Evolutionary conservation across 2,113 vertebrate species (phyloP), one percentile per base, ranked within the genome.

Genomic region (Platichthys flesus): DNA sequence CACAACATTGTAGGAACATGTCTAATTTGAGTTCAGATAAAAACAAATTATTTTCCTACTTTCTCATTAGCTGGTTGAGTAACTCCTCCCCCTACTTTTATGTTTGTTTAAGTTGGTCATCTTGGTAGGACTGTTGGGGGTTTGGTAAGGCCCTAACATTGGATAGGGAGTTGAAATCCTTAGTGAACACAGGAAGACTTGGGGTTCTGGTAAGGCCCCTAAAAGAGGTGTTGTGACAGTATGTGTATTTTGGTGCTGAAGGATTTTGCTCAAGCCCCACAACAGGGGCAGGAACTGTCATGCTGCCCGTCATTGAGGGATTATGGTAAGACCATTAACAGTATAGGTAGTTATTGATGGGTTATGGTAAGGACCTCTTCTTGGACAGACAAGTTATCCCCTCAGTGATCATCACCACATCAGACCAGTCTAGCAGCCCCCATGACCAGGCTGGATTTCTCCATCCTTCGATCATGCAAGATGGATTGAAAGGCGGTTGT

Each of bases 161-260:
- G 79, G 78, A 62, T 81, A 64, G 84, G 71, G 79, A 73, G 68
- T 78, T 85, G 84, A 80, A 67, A 77, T 79, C 23, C 51, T 69
- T 52, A 20, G 74, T 74, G 71, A 82, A 35, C 37, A 65, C 40
- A 67, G 85, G 45, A 56, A 28, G 61, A 64, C 68, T 85, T 64
- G 87, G 92, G 91, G 89, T 84, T 79, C 21, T 71, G 92, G 92
- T 93, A 94, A 94, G 93, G 91, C 90, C 92, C 91, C 88, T 57
- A 40, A 5, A 74, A 75, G 77, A 71, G 54, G 20, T 75, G 77
- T 74, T 83, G 77, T 84, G 65, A 64, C 59, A 23, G 55, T 63
- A 71, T 28, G 35, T 76, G 63, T 59, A 14, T 59, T 80, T 59
- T 85, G 66, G 55, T 78, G 67, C 75, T 62, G 83, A 81, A 76